Evolutionary conservation across 2,113 vertebrate genomes (phyloP), one percentile per base, ranked within the genome.

Genomic region (Catagonus wagneri): DNA sequence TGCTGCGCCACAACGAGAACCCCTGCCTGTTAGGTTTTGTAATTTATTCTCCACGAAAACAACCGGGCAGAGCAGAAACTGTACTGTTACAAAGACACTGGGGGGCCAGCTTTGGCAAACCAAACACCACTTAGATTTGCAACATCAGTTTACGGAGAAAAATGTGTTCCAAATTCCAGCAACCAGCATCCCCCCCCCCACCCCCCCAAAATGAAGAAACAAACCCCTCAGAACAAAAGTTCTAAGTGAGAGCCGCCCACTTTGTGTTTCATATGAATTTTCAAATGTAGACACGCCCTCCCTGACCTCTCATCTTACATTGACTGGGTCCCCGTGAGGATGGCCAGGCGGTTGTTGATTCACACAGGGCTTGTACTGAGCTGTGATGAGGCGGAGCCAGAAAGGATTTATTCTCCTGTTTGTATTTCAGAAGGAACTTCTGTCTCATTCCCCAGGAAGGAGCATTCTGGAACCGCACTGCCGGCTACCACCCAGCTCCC

Each of bases 191-290:
- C 75, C 25, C 61, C 56, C 11, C 22, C n/a, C 63, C 66, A 54
- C 23, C 27, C 11, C 29, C 14, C 32, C 9, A 61, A 7, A 17
- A 92, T 29, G 6, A 36, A n/a, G 29, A 79, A 34, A 1, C 32
- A 34, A 44, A 39, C 50, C 14, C n/a, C 89, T 89, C 34, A 56
- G 58, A 94, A 76, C 3, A 75, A 75, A 94, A 88, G 50, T 34
- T 44, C 66, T 92, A 75, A 95, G 39, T 16, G 22, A 39, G 29
- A 50, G 65, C 54, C 78, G 50, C 65, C 87, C 74, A 11, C 69
- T 95, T 72, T 79, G 32, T 34, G 6, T 94, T 95, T 97, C 54
- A 76, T 39, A 87, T 83, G 66, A 91, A 93, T 83, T 84, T 94
- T 50, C 61, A 75, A 95, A 94, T 88, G 25, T 32, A 84, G 69